phyloP scores from a whole-genome alignment of 2,888 invertebrate species.

The Oithona nana region DNA sequence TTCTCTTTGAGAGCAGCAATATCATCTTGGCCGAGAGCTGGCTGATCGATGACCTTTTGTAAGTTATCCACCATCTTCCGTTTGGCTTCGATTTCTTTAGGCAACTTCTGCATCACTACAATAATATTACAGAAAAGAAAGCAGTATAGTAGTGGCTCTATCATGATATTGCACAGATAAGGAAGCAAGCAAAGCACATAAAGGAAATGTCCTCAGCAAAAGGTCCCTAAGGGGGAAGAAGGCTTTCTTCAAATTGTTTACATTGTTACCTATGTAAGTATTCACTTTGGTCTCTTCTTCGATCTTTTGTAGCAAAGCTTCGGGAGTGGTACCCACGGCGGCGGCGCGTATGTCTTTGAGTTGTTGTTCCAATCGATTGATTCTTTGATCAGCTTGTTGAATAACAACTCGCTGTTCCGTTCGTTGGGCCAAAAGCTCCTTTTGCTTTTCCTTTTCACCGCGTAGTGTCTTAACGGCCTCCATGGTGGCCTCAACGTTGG shows the following conservation, averaged over 20 bases:
- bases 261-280: constrained; percentile 48
- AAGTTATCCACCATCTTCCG: constrained; percentile 48
- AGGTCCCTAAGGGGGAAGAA: too few relatives aligned
- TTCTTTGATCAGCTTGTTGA: constrained; percentile 34
- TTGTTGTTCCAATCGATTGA: constrained; percentile 45
- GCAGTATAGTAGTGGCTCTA: too few relatives aligned
- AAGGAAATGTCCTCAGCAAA: too few relatives aligned
- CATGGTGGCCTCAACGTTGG: constrained; percentile 39
- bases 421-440: constrained; percentile 37
- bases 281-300: constrained; percentile 57
- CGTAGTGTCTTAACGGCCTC: constrained; percentile 34
- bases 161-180: too few relatives aligned
- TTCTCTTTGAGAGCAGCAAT: constrained; percentile 30
- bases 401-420: constrained; percentile 36
- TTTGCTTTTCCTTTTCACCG: constrained; percentile 38
- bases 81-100: constrained; percentile 44
- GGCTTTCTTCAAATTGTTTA: too few relatives aligned
- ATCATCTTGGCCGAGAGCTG: constrained; percentile 44
- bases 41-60: constrained; percentile 44
- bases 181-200: too few relatives aligned
- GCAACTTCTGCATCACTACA: constrained; percentile 58
- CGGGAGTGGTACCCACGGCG: constrained; percentile 39
- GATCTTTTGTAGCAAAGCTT: constrained; percentile 47
- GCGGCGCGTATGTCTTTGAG: constrained; percentile 39
- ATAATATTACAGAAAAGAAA: too few relatives aligned